Conservation (phyloP, 2,888 invertebrate species). For the Plagiodera versicolora region DNA sequence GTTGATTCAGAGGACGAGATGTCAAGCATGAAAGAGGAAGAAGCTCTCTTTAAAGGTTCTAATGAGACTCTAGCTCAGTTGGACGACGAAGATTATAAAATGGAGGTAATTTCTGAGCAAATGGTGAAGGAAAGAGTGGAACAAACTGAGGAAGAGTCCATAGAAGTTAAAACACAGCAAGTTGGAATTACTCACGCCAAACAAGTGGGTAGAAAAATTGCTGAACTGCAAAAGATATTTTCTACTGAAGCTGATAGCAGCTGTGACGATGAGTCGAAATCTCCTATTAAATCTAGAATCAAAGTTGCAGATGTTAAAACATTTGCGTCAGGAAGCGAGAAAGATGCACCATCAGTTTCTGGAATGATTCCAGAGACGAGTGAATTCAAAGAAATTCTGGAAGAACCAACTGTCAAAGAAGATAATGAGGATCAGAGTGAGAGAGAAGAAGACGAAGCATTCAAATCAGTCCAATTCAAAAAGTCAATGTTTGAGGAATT, state of each 20-base stretch:
- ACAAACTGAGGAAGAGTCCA: conserved; percentile 25
- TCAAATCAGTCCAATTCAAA: conserved; percentile 49
- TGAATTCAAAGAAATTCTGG: background rate
- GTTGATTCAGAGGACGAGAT: conserved; percentile 54
- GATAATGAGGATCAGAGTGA: background rate
- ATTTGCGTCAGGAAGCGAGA: conserved; percentile 15
- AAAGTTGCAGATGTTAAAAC: conserved; percentile 5
- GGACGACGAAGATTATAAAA: conserved; percentile 48
- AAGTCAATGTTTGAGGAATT: conserved; percentile 51
- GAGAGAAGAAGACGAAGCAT: conserved; percentile 31
- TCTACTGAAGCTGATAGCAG: conserved; percentile 42
- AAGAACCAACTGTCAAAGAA: conserved; percentile 13
- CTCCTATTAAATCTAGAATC: conserved; percentile 26
- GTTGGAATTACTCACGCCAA: conserved; percentile 46
- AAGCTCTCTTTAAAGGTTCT: conserved; percentile 49
- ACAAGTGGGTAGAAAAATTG: conserved; percentile 56
- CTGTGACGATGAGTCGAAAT: conserved; percentile 31
- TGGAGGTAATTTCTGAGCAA: conserved; percentile 37
- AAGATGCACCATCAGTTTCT: conserved; percentile 15
- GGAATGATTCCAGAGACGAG: too few species aligned
- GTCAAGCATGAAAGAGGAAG: conserved; percentile 54
- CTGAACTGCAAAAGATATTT: conserved; percentile 57
- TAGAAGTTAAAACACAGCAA: conserved; percentile 32
- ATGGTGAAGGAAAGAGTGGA: conserved; percentile 32
- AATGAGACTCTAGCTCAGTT: conserved; percentile 53